Evolutionary conservation across 1,140 invertebrate genomes (phyloP).

Genomic region (Paracyclopina nana): DNA sequence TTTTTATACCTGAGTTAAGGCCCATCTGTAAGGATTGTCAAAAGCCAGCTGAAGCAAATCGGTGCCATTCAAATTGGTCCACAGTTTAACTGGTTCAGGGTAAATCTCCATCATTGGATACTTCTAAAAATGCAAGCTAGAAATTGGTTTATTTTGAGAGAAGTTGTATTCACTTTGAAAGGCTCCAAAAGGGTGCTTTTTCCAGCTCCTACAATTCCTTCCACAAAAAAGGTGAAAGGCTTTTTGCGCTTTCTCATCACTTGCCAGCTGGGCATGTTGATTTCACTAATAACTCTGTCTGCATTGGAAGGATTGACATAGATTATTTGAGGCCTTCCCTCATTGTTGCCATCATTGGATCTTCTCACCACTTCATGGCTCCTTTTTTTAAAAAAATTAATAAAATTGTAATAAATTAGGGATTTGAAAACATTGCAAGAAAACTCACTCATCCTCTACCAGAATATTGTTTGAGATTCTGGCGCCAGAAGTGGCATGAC

Average conservation of each 20-base stretch:
- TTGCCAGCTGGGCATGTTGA: no score
- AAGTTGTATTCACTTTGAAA: not conserved
- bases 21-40: constrained; percentile 7
- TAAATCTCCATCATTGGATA: constrained; percentile 2
- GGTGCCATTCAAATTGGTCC: constrained; percentile 14
- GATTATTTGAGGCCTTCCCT: no score
- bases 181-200: constrained; percentile 5
- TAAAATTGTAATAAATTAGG: no score
- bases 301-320: no score
- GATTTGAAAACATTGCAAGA: no score
- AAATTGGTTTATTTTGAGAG: not conserved
- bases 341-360: no score
- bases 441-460: no score
- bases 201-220: constrained; percentile 12
- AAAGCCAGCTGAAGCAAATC: constrained; percentile 4
- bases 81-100: constrained; percentile 5
- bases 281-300: no score
- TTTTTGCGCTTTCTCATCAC: not conserved
- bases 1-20: not conserved
- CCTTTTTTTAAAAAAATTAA: no score
- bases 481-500: no score
- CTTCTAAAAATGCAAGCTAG: not conserved
- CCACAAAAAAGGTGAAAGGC: constrained; percentile 5
- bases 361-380: no score
- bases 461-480: no score